Evolutionary conservation across 1,140 invertebrate species (phyloP).

Genomic region (Pogonomyrmex barbatus): DNA sequence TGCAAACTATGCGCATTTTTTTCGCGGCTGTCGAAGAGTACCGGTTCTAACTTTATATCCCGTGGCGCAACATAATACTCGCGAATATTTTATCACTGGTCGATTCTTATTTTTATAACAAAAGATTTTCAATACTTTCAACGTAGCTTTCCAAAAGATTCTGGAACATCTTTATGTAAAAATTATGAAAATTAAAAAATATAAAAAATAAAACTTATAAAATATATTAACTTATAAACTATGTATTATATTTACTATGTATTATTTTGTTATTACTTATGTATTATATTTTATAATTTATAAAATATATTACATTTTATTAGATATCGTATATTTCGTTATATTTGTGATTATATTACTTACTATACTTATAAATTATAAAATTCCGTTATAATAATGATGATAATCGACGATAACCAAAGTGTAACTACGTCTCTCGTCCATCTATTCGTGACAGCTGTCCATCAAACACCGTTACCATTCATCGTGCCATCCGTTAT

Average conservation of each 20-base stretch:
- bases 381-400: neutral
- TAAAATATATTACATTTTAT: neutral
- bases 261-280: neutral
- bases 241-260: neutral
- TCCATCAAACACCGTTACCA: conserved; percentile 36
- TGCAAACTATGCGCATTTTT: conserved; percentile 38
- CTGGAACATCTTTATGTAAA: neutral
- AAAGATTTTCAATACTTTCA: neutral
- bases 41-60: conserved; percentile 36
- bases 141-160: neutral
- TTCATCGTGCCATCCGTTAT: conserved; percentile 31
- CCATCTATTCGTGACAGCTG: conserved; percentile 8
- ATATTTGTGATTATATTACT: neutral
- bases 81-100: conserved; percentile 27
- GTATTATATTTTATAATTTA: neutral
- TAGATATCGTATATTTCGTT: neutral
- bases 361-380: neutral
- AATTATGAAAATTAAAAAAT: neutral
- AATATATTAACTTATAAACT: neutral
- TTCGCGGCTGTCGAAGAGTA: conserved; percentile 34
- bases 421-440: neutral
- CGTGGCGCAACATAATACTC: neutral
- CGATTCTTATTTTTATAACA: neutral
- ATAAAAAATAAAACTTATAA: neutral
- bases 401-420: neutral